Conservation (phyloP, 2,888 invertebrate genomes). For the Oxyteleia sp. region DNA sequence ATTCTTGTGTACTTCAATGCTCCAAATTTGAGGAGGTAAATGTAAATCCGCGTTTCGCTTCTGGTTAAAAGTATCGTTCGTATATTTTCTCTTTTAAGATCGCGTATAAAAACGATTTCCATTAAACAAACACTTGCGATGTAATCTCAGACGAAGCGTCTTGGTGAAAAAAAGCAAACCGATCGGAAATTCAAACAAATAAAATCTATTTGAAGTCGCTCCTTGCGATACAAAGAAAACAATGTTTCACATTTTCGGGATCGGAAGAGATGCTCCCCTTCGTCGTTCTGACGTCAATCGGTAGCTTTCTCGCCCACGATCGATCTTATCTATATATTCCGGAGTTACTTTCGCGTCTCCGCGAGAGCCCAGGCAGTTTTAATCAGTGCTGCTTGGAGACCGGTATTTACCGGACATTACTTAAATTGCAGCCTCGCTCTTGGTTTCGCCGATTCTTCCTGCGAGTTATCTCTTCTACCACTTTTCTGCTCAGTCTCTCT, state of each 20-base stretch:
- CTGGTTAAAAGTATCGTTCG: slow-evolving; percentile 15
- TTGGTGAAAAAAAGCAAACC: slow-evolving; percentile 25
- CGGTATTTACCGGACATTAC: slow-evolving; percentile 70
- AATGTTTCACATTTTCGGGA: slow-evolving; percentile 19
- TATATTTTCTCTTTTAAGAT: slow-evolving; percentile 33
- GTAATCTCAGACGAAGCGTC: slow-evolving; percentile 32
- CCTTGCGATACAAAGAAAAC: slow-evolving; percentile 28
- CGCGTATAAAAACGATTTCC: slow-evolving; percentile 19
- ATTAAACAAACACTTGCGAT: slow-evolving; percentile 26
- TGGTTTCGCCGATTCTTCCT: slow-evolving; percentile 63
- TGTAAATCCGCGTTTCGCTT: slow-evolving; percentile 16
- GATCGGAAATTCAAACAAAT: slow-evolving; percentile 36
- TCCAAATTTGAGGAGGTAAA: neutral
- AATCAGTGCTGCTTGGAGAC: slow-evolving; percentile 67
- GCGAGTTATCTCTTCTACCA: slow-evolving; percentile 56
- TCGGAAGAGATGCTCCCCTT: slow-evolving; percentile 6
- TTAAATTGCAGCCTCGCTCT: slow-evolving; percentile 65
- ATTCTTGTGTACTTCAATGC: neutral
- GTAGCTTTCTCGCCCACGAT: slow-evolving; percentile 50
- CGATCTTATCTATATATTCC: slow-evolving; percentile 61
- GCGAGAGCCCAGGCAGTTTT: slow-evolving; percentile 59
- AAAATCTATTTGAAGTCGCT: slow-evolving; percentile 24
- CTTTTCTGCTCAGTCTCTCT: slow-evolving; percentile 40
- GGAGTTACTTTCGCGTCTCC: slow-evolving; percentile 47
- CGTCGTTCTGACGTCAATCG: slow-evolving; percentile 44